A percentile compares a stretch with the other conserved stretches of the same genome.
phyloP scores from a whole-genome alignment of 1,140 invertebrate species.

The Drosophila aff. region DNA sequence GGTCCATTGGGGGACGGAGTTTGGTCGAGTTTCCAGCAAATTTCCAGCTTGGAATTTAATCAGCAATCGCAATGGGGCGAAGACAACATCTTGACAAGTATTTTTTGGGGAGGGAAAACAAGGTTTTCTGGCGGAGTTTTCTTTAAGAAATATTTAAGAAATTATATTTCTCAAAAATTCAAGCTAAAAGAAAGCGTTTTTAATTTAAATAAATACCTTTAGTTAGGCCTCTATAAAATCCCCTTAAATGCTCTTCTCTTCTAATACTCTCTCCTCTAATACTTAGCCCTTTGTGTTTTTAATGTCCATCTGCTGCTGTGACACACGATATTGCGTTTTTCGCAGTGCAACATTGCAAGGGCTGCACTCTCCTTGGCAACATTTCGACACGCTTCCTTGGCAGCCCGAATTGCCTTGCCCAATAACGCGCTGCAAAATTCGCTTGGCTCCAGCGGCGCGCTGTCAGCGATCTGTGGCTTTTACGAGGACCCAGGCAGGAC shows the following conservation, averaged over 20 bases:
- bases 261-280: neutral
- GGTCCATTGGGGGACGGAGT: neutral
- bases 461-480: conserved; percentile 78
- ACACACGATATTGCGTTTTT: conserved; percentile 32
- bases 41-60: conserved; percentile 53
- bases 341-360: conserved; percentile 61
- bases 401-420: conserved; percentile 69
- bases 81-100: conserved; percentile 11
- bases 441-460: conserved; percentile 70
- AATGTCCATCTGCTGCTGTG: neutral
- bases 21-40: conserved; percentile 41
- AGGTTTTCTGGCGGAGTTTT: neutral
- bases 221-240: neutral
- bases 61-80: conserved; percentile 26
- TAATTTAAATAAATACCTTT: neutral
- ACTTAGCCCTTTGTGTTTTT: conserved; percentile 1
- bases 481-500: conserved; percentile 48
- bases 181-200: rapidly evolving
- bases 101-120: neutral
- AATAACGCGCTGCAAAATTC: conserved; percentile 75
- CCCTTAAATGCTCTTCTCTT: neutral
- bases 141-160: neutral
- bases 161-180: neutral
- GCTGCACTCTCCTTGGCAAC: conserved; percentile 49
- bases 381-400: conserved; percentile 73